phyloP scores from a whole-genome alignment of 2,888 invertebrate genomes.

The Pyralis farinalis region DNA sequence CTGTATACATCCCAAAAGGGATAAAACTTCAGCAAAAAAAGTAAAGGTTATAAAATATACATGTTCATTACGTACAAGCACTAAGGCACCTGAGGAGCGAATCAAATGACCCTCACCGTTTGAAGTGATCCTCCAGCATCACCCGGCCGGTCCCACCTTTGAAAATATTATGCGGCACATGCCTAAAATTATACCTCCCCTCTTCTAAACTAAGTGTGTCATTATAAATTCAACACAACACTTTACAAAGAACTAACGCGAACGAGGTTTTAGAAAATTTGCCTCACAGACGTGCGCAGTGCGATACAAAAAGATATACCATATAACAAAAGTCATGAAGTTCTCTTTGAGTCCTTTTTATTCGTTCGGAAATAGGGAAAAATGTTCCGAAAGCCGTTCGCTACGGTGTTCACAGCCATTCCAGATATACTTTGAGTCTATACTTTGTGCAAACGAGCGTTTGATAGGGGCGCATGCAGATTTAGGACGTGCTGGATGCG shows the following conservation, averaged over 20 bases:
- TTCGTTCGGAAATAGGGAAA: conserved; percentile 70
- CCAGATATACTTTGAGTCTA: conserved; percentile 64
- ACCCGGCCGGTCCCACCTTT: conserved; percentile 1
- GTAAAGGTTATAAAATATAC: neutral
- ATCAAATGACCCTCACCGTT: neutral
- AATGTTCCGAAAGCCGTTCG: conserved; percentile 69
- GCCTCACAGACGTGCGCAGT: conserved; percentile 25
- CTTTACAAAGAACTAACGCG: conserved; percentile 24
- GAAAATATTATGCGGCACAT: conserved; percentile 11
- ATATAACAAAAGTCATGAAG: conserved; percentile 74
- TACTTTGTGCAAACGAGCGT: conserved; percentile 75
- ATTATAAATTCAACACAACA: conserved; percentile 24
- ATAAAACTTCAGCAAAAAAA: neutral
- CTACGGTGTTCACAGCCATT: conserved; percentile 54
- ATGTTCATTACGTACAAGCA: neutral
- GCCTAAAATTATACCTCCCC: conserved; percentile 12
- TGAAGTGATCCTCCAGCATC: neutral
- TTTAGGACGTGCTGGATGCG: conserved; percentile 35
- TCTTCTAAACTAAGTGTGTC: conserved; percentile 18
- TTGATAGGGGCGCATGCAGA: conserved; percentile 57
- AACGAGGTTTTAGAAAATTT: conserved; percentile 38
- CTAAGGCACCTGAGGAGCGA: neutral
- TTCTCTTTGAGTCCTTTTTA: conserved; percentile 67
- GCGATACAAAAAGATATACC: conserved; percentile 40
- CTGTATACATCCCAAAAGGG: neutral